Evolutionary conservation across 2,888 invertebrate species (phyloP).

Genomic region (Stratiomys singularior): DNA sequence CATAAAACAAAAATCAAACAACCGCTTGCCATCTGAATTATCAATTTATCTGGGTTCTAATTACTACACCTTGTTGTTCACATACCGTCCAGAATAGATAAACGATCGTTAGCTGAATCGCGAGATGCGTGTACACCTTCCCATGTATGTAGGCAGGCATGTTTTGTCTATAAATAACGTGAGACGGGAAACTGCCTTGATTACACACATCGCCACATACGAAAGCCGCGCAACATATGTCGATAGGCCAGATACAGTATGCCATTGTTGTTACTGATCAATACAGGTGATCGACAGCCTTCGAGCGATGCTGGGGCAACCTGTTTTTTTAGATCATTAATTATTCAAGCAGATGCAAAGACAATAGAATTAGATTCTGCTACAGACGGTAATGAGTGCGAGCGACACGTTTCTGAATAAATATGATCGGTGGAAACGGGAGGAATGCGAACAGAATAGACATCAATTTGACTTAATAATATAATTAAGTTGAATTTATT

Average conservation of each 20-base stretch:
- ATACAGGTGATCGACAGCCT: slow-evolving; percentile 36
- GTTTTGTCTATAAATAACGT: slow-evolving; percentile 1
- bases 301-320: slow-evolving; percentile 2
- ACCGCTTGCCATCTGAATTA: background rate
- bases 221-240: background rate
- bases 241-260: background rate
- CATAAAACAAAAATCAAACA: background rate
- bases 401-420: background rate
- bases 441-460: background rate
- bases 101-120: background rate
- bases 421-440: background rate
- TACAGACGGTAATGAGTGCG: background rate
- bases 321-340: slow-evolving; percentile 31
- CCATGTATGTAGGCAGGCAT: too few relatives aligned
- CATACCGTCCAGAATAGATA: background rate
- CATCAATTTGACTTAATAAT: background rate
- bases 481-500: background rate
- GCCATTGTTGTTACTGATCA: background rate
- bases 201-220: too few relatives aligned
- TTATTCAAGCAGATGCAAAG: slow-evolving; percentile 15
- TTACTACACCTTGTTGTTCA: slow-evolving; percentile 14
- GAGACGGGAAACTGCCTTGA: background rate
- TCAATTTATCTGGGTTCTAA: slow-evolving; percentile 5
- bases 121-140: too few relatives aligned
- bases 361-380: slow-evolving; percentile 12